Base-by-base conservation (phyloP, 2,797 vertebrate genomes). In the Carapus acus region DNA sequence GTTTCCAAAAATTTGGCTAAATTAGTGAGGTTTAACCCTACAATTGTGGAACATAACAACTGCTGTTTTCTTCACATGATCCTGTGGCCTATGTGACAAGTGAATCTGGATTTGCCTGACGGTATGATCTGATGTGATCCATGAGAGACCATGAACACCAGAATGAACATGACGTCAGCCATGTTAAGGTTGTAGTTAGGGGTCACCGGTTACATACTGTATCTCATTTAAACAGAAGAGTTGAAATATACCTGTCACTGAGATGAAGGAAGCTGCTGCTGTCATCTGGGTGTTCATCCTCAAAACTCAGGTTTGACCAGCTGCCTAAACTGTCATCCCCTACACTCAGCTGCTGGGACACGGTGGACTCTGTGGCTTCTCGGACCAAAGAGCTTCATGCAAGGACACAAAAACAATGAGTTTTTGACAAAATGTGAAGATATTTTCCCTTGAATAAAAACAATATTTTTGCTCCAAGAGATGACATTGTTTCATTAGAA, bases 181-280 rank as follows among this genome's bases (percentile, higher is more conserved):
- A n/a, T n/a, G n/a, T n/a, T n/a, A n/a, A n/a, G n/a, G 22, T 16
- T 5, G 21, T 24, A 18, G 42, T 22, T 13, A 20, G 15, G 8
- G 9, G 31, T 23, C 3, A 27, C 24, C 9, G 9, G 9, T 4
- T 27, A 27, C 31, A 8, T 12, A 17, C 5, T 13, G 1, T 19
- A 15, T 37, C 11, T 31, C 14, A 48, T 14, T 34, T 20, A 21
- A 14, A 31, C 3, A 22, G 55, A 43, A 42, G 20, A 16, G 37
- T 21, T 33, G 36, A 36, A 37, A 42, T 52, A 8, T 81, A 99
- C 96, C 96, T 99, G 87, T 98, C 96, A 72, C 96, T 98, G 58
- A 98, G 89, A 67, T 98, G 96, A 70, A 96, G 92, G 81, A 98
- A 99, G 85, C 96, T 99, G 88, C 96, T 99, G 84, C 86, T 97